Conservation (phyloP, 2,888 invertebrate genomes). For the Chaetoderma sp. region DNA sequence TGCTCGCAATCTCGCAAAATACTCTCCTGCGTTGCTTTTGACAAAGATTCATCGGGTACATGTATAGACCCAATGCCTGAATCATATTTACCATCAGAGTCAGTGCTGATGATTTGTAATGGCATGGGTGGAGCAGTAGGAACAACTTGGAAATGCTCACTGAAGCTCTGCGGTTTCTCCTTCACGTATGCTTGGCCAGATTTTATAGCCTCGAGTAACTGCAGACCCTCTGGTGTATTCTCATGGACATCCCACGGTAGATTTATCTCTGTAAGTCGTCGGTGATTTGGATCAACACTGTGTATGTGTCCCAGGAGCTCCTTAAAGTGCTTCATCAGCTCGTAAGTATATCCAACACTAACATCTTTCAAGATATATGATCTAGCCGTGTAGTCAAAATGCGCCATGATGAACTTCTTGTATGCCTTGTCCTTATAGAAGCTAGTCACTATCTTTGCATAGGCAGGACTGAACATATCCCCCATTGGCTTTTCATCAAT, state of each 20-base stretch:
- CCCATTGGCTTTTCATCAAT: background rate
- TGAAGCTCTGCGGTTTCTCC: too few species aligned
- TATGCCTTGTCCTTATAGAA: slow-evolving; percentile 32
- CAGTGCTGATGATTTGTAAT: too few species aligned
- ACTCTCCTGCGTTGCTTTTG: too few species aligned
- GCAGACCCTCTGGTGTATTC: background rate
- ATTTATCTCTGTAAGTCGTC: background rate
- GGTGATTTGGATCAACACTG: slow-evolving; percentile 14
- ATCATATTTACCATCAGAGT: too few species aligned
- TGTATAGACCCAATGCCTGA: too few species aligned
- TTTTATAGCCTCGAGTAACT: background rate
- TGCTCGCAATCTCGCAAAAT: too few species aligned
- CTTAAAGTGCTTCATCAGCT: slow-evolving; percentile 36
- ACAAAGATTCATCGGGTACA: too few species aligned
- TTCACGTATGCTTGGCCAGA: background rate
- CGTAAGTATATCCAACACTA: slow-evolving; percentile 35
- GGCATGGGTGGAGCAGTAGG: too few species aligned
- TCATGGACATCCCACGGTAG: background rate
- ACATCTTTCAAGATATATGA: slow-evolving; percentile 31
- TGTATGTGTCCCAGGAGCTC: slow-evolving; percentile 38
- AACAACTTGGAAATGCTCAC: too few species aligned
- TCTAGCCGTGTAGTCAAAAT: slow-evolving; percentile 36
- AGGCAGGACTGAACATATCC: slow-evolving; percentile 15
- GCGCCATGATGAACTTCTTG: slow-evolving; percentile 33
- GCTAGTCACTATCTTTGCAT: slow-evolving; percentile 31